Evolutionary conservation across 2,888 invertebrate species (phyloP), one percentile per base, ranked within the genome.

Genomic region (Temnothorax ravouxi): DNA sequence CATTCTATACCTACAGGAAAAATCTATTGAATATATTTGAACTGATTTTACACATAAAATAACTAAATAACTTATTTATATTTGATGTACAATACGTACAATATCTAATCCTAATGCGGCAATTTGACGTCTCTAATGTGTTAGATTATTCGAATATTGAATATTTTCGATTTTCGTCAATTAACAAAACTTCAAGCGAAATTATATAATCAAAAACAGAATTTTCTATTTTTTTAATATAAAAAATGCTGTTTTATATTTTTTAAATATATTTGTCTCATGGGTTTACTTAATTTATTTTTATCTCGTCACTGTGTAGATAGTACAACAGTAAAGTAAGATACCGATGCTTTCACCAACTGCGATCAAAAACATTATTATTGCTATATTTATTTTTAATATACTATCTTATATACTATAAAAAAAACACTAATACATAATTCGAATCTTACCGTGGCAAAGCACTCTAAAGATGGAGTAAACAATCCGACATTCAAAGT

Each of bases 261-360:
- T 8, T 21, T 64, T 2, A 21, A 64, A 64, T 41, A 21, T 21
- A 15, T 15, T 38, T 64, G 38, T 38, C n/a, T 41, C 6, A n/a
- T 64, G 9, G 4, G 15, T 2, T 18, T 47, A 25, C 8, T 44
- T 21, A 3, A 25, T 66, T 66, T 15, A 0, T 47, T 21, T 64
- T 47, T 41, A 1, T 47, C 5, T 47, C 34, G 9, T 34, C 18
- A 67, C 11, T 25, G 29, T 25, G 5, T 47, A 66, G 66, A 44
- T 41, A 47, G 3, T 47, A 67, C 11, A 15, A 67, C 25, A 47
- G 18, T 47, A 47, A 67, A 67, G 5, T 67, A 67, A 29, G 47
- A 67, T 67, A 67, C 18, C 1, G 67, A 66, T 25, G 66, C 44
- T 41, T 67, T 67, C 2, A 29, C 3, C 25, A 47, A 67, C 47